phyloP scores from a whole-genome alignment of 1,140 invertebrate genomes.

The Euglossa dilemma region DNA sequence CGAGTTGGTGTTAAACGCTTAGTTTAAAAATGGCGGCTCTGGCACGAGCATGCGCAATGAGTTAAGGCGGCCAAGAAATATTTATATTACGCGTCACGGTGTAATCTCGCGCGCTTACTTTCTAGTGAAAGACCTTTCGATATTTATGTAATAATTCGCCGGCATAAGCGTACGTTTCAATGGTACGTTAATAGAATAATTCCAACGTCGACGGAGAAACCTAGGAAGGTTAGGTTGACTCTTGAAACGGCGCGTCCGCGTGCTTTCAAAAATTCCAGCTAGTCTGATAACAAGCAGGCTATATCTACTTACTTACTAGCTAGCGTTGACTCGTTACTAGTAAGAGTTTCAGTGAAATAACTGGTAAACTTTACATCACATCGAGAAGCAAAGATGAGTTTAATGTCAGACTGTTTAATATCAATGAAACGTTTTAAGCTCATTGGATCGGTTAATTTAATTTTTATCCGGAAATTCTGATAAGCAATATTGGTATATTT shows the following conservation, averaged over 20 bases:
- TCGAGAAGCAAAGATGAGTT: neutral
- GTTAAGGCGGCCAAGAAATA: neutral
- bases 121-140: conserved; percentile 5
- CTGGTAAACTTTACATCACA: neutral
- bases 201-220: neutral
- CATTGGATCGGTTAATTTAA: too few species aligned
- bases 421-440: too few species aligned
- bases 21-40: too few species aligned
- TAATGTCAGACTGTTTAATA: neutral
- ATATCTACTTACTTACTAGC: neutral
- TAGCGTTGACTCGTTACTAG: neutral
- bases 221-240: neutral
- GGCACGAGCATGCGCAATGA: neutral
- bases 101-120: conserved; percentile 1
- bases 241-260: neutral
- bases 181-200: neutral
- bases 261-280: neutral
- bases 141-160: conserved; percentile 33
- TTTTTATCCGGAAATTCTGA: too few species aligned
- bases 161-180: neutral
- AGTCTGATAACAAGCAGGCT: neutral
- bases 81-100: neutral
- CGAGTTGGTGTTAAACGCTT: too few species aligned
- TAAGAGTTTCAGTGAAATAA: neutral
- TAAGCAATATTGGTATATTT: too few species aligned